phyloP scores from a whole-genome alignment of 2,888 invertebrate genomes.

The Galeopsomyia nigrocyanea region DNA sequence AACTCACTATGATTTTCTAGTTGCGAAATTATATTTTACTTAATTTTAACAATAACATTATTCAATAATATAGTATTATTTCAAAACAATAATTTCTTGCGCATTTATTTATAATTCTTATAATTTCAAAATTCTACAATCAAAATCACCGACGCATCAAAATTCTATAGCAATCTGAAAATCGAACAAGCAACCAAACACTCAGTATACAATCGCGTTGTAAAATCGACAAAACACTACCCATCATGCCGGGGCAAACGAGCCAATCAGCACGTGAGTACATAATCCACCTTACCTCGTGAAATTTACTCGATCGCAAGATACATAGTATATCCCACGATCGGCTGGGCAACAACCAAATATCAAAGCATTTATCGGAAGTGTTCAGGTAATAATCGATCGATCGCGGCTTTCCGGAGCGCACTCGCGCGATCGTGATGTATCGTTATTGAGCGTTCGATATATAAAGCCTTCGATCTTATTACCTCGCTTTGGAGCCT shows the following conservation, averaged over 20 bases:
- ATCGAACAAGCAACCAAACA: neutral
- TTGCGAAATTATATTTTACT: too few relatives aligned
- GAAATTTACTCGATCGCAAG: neutral
- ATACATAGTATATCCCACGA: neutral
- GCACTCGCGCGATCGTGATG: slow-evolving; percentile 19
- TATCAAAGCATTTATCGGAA: slow-evolving; percentile 15
- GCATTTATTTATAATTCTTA: too few relatives aligned
- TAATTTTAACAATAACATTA: too few relatives aligned
- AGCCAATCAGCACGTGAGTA: slow-evolving; percentile 1
- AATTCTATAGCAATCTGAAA: neutral
- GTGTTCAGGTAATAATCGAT: slow-evolving; percentile 34
- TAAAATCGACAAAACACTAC: slow-evolving; percentile 3
- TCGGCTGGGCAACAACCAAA: neutral
- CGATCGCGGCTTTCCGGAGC: slow-evolving; percentile 22
- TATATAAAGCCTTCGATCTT: too few relatives aligned
- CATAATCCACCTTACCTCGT: neutral
- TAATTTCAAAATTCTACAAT: neutral
- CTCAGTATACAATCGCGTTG: neutral
- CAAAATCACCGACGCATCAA: neutral
- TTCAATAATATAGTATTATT: too few relatives aligned
- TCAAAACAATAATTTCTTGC: too few relatives aligned
- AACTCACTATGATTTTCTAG: too few relatives aligned
- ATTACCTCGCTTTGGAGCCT: too few relatives aligned
- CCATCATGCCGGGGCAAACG: slow-evolving; percentile 1
- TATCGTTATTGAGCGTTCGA: slow-evolving; percentile 36